These are phyloP conservation scores for Potorous gilbertii DNA, from an alignment of 2,797 vertebrate genomes.

Conservation along the genomic window DNA sequence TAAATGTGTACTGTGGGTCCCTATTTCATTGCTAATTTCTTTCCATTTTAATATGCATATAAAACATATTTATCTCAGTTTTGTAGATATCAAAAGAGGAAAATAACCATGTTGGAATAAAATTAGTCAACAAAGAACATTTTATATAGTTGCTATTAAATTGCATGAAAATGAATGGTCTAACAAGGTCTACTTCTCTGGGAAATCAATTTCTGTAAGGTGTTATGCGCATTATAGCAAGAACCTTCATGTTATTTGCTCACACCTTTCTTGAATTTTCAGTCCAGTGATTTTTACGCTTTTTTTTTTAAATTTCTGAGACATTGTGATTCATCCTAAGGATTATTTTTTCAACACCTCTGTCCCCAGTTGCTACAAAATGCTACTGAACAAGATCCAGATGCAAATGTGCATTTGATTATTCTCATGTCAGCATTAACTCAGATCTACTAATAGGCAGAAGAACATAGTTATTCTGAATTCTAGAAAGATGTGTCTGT, in stretches of 20 bases:
- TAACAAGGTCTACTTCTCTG: constrained; percentile 67
- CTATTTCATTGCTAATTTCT: constrained; percentile 26
- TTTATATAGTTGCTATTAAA: constrained; percentile 79
- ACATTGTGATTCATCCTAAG: constrained; percentile 56
- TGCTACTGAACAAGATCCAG: constrained; percentile 60
- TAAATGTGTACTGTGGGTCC: constrained; percentile 50
- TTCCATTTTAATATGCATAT: constrained; percentile 32
- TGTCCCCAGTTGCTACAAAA: constrained; percentile 67
- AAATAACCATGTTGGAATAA: constrained; percentile 76
- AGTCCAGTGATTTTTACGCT: constrained; percentile 70
- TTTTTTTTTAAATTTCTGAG: constrained; percentile 70
- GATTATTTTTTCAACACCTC: constrained; percentile 77
- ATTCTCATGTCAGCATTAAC: neutral
- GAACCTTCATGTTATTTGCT: constrained; percentile 72
- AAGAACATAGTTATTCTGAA: neutral
- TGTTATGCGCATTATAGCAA: constrained; percentile 71
- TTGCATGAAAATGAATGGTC: constrained; percentile 73
- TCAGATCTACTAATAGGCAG: neutral
- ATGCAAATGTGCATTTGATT: neutral
- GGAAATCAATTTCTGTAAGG: constrained; percentile 75
- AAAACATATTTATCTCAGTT: constrained; percentile 65
- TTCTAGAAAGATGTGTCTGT: neutral
- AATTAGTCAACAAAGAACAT: constrained; percentile 76
- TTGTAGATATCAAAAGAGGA: constrained; percentile 63
- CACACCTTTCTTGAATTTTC: constrained; percentile 67